These are phyloP conservation scores for Micropterix aruncella DNA, from an alignment of 2,888 invertebrate species.

Conservation along the genomic window DNA sequence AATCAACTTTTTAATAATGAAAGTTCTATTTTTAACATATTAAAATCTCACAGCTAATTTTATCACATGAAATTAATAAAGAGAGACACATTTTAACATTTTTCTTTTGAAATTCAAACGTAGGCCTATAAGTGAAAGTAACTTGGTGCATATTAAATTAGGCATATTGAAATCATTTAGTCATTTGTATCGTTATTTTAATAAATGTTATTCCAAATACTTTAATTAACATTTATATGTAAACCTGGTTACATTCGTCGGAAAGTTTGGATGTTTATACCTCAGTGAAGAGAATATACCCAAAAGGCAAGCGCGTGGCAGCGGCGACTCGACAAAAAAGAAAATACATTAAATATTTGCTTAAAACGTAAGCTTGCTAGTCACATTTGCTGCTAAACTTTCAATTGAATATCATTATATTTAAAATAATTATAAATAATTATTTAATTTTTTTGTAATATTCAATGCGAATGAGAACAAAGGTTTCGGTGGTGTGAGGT, in stretches of 20 bases:
- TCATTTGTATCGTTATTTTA: not conserved
- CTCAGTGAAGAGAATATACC: too few relatives aligned
- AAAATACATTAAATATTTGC: too few relatives aligned
- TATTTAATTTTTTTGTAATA: not conserved
- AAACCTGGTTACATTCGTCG: too few relatives aligned
- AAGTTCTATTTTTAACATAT: too few relatives aligned
- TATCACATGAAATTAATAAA: too few relatives aligned
- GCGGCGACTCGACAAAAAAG: too few relatives aligned
- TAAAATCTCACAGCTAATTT: too few relatives aligned
- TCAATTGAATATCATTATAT: not conserved
- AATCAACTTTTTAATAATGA: too few relatives aligned
- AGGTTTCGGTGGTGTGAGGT: not conserved
- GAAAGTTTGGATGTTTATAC: too few relatives aligned
- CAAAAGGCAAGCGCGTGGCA: too few relatives aligned
- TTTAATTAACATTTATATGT: too few relatives aligned
- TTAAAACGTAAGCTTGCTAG: constrained; percentile 12
- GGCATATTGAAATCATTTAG: not conserved
- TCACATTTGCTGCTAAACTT: constrained; percentile 12
- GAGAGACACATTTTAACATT: too few relatives aligned
- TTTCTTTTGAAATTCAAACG: not conserved
- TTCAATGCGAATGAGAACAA: not conserved
- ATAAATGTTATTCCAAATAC: not conserved
- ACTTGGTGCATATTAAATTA: not conserved
- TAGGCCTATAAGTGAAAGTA: not conserved
- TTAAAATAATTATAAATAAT: not conserved